Conservation (phyloP, 2,113 vertebrate species). For the Triplophysa rosa region DNA sequence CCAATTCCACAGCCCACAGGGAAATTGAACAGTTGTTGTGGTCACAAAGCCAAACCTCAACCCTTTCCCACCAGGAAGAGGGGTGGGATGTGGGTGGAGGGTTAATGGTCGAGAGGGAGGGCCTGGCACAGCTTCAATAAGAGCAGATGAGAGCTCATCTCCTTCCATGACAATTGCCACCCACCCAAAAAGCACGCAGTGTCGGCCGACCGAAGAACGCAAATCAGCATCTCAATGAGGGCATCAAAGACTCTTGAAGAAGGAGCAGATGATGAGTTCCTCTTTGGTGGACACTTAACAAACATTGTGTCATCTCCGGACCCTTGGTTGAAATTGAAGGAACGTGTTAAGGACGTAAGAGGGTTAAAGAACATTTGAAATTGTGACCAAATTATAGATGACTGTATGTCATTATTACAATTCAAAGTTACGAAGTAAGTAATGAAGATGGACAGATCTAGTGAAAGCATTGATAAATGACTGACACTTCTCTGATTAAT, state of each 20-base stretch:
- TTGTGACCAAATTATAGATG: neutral
- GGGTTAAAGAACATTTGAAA: neutral
- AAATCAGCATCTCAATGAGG: conserved; percentile 75
- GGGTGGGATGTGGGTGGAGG: conserved; percentile 47
- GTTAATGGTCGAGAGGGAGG: conserved; percentile 10
- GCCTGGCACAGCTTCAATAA: conserved; percentile 58
- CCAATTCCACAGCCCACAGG: conserved; percentile 40
- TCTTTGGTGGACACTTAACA: neutral
- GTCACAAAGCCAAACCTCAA: conserved; percentile 59
- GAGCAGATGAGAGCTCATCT: conserved; percentile 60
- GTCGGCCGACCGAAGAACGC: conserved; percentile 56
- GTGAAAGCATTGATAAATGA: conserved; percentile 13
- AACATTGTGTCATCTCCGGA: neutral
- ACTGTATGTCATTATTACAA: no score
- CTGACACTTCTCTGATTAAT: conserved; percentile 66
- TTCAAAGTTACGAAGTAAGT: neutral
- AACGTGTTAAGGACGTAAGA: neutral
- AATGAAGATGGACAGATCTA: neutral
- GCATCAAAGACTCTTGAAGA: conserved; percentile 66
- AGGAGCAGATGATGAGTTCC: neutral
- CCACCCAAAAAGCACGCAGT: conserved; percentile 65
- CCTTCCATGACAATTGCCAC: conserved; percentile 71
- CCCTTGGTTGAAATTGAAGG: neutral
- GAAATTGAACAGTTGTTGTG: conserved; percentile 63
- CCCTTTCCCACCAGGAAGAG: conserved; percentile 26